These are phyloP conservation scores for Platypus cylindrus DNA, from an alignment of 2,888 invertebrate genomes.

Conservation along the genomic window DNA sequence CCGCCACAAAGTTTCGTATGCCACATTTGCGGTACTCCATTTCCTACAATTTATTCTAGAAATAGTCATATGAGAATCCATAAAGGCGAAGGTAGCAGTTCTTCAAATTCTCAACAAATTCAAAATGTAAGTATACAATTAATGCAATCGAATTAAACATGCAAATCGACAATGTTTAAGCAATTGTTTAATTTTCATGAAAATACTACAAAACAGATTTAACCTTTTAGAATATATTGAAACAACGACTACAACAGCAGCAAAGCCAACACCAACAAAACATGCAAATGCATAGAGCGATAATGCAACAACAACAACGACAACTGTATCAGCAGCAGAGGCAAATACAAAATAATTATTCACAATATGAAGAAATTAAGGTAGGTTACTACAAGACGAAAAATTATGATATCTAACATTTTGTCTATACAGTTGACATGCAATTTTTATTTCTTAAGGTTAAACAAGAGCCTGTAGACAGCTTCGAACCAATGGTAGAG, in stretches of 20 bases:
- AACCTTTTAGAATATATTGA: conserved; percentile 2
- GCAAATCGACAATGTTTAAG: background rate
- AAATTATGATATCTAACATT: background rate
- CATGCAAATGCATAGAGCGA: conserved; percentile 9
- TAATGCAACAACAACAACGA: conserved; percentile 5
- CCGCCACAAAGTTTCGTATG: conserved; percentile 28
- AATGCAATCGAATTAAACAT: background rate
- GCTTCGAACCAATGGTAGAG: conserved; percentile 32
- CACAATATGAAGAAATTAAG: conserved; percentile 12
- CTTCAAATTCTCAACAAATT: background rate
- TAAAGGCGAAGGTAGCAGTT: conserved; percentile 22
- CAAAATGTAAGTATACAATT: conserved; percentile 1
- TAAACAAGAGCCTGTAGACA: conserved; percentile 28
- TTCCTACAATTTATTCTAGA: conserved; percentile 32
- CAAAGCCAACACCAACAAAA: conserved; percentile 11
- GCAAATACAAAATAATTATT: conserved; percentile 12
- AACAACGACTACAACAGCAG: conserved; percentile 8
- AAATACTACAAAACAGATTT: background rate
- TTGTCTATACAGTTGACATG: background rate
- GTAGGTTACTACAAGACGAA: conserved; percentile 3
- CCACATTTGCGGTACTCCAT: conserved; percentile 32
- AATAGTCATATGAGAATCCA: conserved; percentile 37
- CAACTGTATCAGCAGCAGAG: conserved; percentile 4
- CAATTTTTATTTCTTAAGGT: conserved; percentile 8
- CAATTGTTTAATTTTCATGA: background rate